A percentile compares a stretch with the other conserved stretches of the same genome.
Conservation (phyloP, 2,113 vertebrate genomes). For the Oxyura jamaicensis region DNA sequence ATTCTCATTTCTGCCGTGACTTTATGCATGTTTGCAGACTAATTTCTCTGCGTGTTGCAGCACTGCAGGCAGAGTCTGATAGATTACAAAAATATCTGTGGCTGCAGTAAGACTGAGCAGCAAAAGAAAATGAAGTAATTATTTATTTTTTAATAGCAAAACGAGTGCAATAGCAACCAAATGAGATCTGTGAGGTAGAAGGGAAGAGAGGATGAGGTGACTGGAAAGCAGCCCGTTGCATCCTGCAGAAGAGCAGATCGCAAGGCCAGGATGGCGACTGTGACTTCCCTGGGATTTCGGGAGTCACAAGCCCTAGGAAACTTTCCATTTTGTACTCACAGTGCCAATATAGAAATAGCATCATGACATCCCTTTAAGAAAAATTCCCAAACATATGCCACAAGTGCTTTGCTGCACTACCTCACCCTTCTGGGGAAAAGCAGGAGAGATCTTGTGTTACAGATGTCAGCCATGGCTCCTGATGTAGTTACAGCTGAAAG, state of each 20-base stretch:
- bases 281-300: neutral
- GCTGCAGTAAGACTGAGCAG: neutral
- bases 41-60: neutral
- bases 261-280: neutral
- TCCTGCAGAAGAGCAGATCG: neutral
- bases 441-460: neutral
- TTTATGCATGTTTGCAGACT: neutral
- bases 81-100: neutral
- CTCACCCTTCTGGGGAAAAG: neutral
- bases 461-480: neutral
- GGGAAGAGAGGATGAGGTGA: neutral
- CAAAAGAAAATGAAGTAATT: neutral
- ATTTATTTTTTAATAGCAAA: neutral
- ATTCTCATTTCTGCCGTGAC: neutral
- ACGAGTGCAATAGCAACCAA: neutral
- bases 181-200: neutral
- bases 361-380: neutral
- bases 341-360: neutral
- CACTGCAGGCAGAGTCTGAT: neutral
- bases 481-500: neutral
- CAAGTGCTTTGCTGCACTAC: neutral
- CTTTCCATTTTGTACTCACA: neutral
- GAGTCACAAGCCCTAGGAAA: neutral
- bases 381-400: neutral
- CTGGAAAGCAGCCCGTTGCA: neutral